These are phyloP conservation scores for Strigamia maritima DNA, from an alignment of 2,888 invertebrate species.

Conservation along the genomic window DNA sequence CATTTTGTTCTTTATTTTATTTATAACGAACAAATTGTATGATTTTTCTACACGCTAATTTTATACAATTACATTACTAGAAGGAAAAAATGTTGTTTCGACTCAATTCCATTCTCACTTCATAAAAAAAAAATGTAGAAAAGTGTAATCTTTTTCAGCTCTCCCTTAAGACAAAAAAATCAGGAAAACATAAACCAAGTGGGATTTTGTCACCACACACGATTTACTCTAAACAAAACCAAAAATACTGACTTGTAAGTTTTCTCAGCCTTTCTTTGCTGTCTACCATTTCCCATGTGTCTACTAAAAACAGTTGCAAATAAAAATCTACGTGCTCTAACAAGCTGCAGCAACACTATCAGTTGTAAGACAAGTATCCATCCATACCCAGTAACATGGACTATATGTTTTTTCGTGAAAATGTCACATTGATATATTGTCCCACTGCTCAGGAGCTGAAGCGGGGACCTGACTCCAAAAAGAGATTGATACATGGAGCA, in stretches of 20 bases:
- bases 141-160: not conserved
- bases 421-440: constrained; percentile 14
- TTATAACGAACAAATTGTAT: too few species aligned
- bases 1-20: too few species aligned
- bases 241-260: not conserved
- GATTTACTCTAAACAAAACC: constrained; percentile 23
- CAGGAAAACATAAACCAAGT: not conserved
- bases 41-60: not conserved
- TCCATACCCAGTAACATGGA: constrained; percentile 8
- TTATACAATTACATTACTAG: not conserved
- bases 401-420: not conserved
- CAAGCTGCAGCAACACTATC: constrained; percentile 1
- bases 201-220: constrained; percentile 23
- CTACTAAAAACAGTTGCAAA: constrained; percentile 13
- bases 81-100: not conserved
- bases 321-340: constrained; percentile 23
- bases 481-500: constrained; percentile 6
- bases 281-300: not conserved
- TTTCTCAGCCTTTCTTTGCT: not conserved
- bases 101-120: constrained; percentile 2
- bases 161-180: not conserved
- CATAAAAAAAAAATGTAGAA: not conserved
- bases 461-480: constrained; percentile 11
- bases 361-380: constrained; percentile 18
- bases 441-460: not conserved